Percentiles rank a stretch among this genome's conserved stretches.
phyloP scores from a whole-genome alignment of 2,797 vertebrate genomes.

The Graptemys geographica region DNA sequence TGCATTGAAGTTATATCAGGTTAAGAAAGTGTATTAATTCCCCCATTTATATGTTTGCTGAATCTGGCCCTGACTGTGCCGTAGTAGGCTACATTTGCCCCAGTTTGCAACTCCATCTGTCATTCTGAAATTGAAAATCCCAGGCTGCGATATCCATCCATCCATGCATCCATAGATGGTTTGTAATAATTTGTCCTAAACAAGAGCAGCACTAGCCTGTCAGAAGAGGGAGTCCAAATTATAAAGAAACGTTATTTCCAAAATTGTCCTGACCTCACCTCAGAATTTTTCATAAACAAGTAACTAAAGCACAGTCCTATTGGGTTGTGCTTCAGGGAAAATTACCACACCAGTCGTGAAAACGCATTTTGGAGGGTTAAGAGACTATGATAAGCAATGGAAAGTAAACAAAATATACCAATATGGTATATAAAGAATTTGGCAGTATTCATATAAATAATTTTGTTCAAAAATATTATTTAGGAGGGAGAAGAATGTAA shows the following conservation, averaged over 20 bases:
- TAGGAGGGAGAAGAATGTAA: neutral
- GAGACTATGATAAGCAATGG: neutral
- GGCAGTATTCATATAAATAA: neutral
- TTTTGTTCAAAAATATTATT: neutral
- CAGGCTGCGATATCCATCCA: neutral
- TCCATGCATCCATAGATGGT: neutral
- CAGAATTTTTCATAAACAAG: neutral
- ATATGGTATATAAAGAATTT: constrained; percentile 4
- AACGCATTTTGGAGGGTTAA: neutral
- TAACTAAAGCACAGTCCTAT: neutral
- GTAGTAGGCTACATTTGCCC: neutral
- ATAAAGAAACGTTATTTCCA: neutral
- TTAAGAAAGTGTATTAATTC: neutral
- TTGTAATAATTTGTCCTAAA: neutral
- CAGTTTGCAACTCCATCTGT: neutral
- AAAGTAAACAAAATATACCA: neutral
- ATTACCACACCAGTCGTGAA: neutral
- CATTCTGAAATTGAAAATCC: neutral
- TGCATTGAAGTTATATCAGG: neutral
- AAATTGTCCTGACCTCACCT: neutral
- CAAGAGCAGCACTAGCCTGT: neutral
- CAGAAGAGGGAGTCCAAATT: neutral
- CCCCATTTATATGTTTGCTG: neutral
- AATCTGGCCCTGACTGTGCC: neutral
- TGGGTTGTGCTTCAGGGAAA: neutral